Conservation (phyloP, 2,888 invertebrate species). For the Philaethria dido region DNA sequence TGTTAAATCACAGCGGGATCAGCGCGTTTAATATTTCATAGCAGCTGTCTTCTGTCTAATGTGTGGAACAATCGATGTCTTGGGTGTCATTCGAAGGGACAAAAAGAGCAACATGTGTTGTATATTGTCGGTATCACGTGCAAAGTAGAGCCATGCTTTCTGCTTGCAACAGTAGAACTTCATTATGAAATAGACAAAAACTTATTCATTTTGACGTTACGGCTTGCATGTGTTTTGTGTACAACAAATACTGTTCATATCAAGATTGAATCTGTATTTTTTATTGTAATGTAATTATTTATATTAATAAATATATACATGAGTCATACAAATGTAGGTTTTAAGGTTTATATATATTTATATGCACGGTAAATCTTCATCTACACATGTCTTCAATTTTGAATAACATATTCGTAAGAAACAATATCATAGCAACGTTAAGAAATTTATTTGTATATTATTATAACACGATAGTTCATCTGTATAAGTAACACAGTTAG, state of each 20-base stretch:
- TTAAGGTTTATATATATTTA: no score
- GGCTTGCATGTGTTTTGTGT: constrained; percentile 23
- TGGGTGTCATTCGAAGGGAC: constrained; percentile 63
- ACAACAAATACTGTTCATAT: constrained; percentile 8
- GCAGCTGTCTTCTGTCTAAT: constrained; percentile 61
- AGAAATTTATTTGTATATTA: not conserved
- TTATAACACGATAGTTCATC: constrained; percentile 4
- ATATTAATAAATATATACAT: not conserved
- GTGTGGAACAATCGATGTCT: constrained; percentile 68
- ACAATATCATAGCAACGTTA: not conserved
- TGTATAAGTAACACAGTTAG: constrained; percentile 11
- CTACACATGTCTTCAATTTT: no score
- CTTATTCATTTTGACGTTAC: constrained; percentile 27
- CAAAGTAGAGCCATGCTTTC: constrained; percentile 58
- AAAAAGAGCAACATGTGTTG: constrained; percentile 72
- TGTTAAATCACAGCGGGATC: constrained; percentile 57
- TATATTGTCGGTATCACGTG: constrained; percentile 59
- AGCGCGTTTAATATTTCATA: constrained; percentile 65
- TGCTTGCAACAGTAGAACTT: constrained; percentile 48
- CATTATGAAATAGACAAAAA: constrained; percentile 33
- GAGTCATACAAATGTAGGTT: no score
- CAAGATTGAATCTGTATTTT: constrained; percentile 20
- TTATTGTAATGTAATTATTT: constrained; percentile 12
- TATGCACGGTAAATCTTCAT: no score
- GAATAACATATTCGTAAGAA: not conserved